Evolutionary conservation across 2,888 invertebrate species (phyloP), one percentile per base, ranked within the genome.

Genomic region (Habrosyne pyritoides): DNA sequence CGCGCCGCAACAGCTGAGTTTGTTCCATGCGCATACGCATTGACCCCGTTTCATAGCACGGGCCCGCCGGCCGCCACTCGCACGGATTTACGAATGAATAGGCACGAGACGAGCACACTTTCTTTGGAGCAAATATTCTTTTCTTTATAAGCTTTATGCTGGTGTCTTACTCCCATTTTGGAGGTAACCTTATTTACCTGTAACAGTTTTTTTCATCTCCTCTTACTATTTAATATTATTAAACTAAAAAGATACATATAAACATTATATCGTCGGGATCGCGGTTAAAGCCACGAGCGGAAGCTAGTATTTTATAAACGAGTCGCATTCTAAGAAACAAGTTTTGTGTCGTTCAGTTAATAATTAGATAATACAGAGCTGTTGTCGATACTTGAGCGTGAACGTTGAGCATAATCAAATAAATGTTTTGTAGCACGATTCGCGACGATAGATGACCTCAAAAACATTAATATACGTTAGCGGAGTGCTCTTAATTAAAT

Each of bases 1-100:
- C 26, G 2, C 26, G 28, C 28, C 14, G 14, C 49, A 14, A 33
- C 12, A 12, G 33, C 33, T 33, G 33, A 33, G 48, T 48, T 18
- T 26, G 26, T 33, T 53, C 55, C 53, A 52, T 60, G 70, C 68
- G 70, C 72, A 59, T 64, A 63, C 69, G 69, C 72, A 63, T 57
- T 77, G 81, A 65, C 83, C 87, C 75, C 83, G 80, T 79, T 87
- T 80, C 73, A 76, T 75, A 75, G 50, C 65, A 49, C 61, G 60
- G 68, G 65, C 46, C 68, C 65, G 64, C 55, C n/a, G 71, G 67
- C 60, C 60, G 58, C 36, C 36, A 36, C 36, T 69, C 67, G 69
- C 74, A 74, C 81, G 83, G 81, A 86, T 83, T 80, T 80, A 79
- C 77, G 81, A 79, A 82, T 82, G 80, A 86, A 72, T 80, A 71